Base-by-base conservation (phyloP, 2,113 vertebrate genomes). In the Equus przewalskii region DNA sequence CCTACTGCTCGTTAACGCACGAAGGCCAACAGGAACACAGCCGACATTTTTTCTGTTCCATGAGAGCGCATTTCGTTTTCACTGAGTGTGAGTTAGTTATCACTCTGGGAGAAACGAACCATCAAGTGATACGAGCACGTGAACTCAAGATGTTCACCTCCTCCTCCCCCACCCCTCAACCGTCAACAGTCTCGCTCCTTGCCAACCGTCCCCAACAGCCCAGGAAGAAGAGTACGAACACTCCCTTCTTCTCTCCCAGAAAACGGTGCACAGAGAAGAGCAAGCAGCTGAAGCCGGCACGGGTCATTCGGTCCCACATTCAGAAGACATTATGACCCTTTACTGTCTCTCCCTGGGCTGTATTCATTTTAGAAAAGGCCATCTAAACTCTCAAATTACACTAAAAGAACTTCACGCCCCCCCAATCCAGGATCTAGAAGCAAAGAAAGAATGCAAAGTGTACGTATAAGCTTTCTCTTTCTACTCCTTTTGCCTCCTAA, bases 291-390 rank as follows among this genome's bases (percentile, higher is more conserved):
- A 65, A 21, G 60, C 28, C 60, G 7, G 18, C 36, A 33, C 41
- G 7, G 11, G 30, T 44, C 67, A 14, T 1, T 7, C 2, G 0
- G 56, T 56, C 65, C 24, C 73, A 30, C 6, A 1, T 6, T 6
- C n/a, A 10, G 36, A 7, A 30, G 44, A n/a, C 3, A 4, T 22
- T 6, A 18, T 4, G 11, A 41, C 65, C 65, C 26, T 44, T 14
- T 16, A 36, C 72, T 15, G 1, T 44, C 33, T 51, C n/a, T 33
- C 54, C 26, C 26, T 5, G 7, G 18, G 33, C 81, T 44, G 26
- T 10, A 21, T 15, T 51, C 54, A 28, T 41, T 41, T 33, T 5
- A 79, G 51, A 79, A 79, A 79, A 70, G 54, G 24, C 33, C 75
- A 62, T 11, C 12, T 44, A 26, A 62, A 72, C 11, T 62, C 21